Evolutionary conservation across 2,113 vertebrate species (phyloP).

Genomic region (Erpornis zantholeuca): DNA sequence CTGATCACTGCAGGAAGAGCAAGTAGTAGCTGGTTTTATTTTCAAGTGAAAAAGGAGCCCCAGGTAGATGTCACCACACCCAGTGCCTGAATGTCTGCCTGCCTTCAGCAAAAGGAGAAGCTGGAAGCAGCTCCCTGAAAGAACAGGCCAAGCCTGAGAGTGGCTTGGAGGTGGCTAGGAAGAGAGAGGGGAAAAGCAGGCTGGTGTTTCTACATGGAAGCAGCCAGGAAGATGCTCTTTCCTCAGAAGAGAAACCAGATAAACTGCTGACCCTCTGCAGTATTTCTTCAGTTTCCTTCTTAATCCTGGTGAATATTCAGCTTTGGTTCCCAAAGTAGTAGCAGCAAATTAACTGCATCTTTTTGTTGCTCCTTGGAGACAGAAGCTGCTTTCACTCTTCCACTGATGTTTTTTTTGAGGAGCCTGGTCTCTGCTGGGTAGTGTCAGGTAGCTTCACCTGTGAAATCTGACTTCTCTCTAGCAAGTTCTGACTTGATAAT

Average conservation of each 20-base stretch:
- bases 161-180: not conserved
- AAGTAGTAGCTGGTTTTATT: not conserved
- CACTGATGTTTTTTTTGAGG: not conserved
- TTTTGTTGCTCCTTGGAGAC: not conserved
- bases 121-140: not conserved
- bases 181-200: not conserved
- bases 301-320: not conserved
- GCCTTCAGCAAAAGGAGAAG: not conserved
- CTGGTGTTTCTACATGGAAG: not conserved
- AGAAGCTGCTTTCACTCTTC: not conserved
- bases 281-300: not conserved
- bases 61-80: fast-evolving
- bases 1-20: not conserved
- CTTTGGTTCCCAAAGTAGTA: not conserved
- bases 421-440: not conserved
- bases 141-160: not conserved
- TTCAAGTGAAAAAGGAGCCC: not conserved
- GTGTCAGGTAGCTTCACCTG: not conserved
- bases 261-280: not conserved
- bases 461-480: not conserved
- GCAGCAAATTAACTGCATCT: not conserved
- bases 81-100: not conserved
- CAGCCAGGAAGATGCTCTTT: not conserved
- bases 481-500: not conserved
- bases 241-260: not conserved